These are phyloP conservation scores for Tylochromis polylepis DNA, from an alignment of 2,113 vertebrate species.

Conservation along the genomic window DNA sequence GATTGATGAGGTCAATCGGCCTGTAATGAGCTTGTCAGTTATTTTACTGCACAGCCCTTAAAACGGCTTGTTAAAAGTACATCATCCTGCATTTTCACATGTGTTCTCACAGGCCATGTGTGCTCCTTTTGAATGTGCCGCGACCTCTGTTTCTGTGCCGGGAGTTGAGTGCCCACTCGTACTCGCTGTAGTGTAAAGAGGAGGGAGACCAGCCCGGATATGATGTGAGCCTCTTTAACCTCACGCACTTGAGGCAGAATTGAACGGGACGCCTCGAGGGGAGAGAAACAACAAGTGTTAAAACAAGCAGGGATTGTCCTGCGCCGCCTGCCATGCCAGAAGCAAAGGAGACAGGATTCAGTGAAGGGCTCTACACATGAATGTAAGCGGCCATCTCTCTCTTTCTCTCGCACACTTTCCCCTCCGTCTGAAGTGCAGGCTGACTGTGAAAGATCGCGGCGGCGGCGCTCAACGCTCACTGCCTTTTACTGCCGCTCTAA, in stretches of 20 bases:
- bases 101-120: neutral
- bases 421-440: constrained; percentile 75
- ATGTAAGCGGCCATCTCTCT: constrained; percentile 43
- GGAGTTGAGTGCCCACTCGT: constrained; percentile 38
- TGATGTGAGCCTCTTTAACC: constrained; percentile 68
- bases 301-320: constrained; percentile 57
- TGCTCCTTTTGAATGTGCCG: neutral
- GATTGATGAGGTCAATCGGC: constrained; percentile 56
- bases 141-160: constrained; percentile 30
- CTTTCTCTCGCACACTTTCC: neutral
- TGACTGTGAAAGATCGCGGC: constrained; percentile 37
- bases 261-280: constrained; percentile 44
- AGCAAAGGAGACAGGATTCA: constrained; percentile 32
- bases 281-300: constrained; percentile 40
- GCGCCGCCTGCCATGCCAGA: constrained; percentile 8
- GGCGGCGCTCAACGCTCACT: constrained; percentile 77
- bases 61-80: constrained; percentile 52
- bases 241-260: constrained; percentile 59
- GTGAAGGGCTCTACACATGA: constrained; percentile 60
- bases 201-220: constrained; percentile 16
- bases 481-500: constrained; percentile 81
- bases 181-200: constrained; percentile 22
- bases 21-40: constrained; percentile 25
- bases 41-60: constrained; percentile 31
- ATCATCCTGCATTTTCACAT: neutral